Evolutionary conservation across 2,888 invertebrate genomes (phyloP).

Genomic region (Autographa pulchrina): DNA sequence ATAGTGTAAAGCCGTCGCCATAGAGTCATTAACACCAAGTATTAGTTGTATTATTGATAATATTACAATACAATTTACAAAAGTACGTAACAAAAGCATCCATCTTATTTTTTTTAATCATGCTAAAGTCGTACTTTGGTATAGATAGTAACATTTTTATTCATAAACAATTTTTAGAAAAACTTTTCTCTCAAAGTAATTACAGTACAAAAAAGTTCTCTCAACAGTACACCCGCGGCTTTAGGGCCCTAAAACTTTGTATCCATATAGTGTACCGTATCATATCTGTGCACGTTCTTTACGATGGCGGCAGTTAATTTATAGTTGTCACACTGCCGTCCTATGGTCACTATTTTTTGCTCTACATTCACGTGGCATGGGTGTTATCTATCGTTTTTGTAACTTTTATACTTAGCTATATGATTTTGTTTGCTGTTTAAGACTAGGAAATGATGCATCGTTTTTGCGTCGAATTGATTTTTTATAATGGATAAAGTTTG

Average conservation of each 20-base stretch:
- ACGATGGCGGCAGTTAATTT: constrained; percentile 77
- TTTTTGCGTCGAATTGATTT: not conserved
- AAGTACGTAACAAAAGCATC: too few relatives aligned
- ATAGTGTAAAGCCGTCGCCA: too few relatives aligned
- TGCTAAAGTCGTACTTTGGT: too few relatives aligned
- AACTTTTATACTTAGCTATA: not conserved
- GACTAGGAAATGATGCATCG: not conserved
- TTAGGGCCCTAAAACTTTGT: constrained; percentile 26
- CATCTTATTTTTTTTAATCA: too few relatives aligned
- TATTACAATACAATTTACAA: too few relatives aligned
- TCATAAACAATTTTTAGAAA: too few relatives aligned
- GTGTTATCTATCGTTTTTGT: constrained; percentile 54
- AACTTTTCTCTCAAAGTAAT: too few relatives aligned
- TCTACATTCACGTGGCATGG: constrained; percentile 54
- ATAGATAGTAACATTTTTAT: too few relatives aligned
- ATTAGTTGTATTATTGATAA: too few relatives aligned
- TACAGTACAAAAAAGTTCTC: not conserved
- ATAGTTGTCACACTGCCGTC: constrained; percentile 68
- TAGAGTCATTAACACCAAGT: too few relatives aligned
- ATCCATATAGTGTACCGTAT: constrained; percentile 55
- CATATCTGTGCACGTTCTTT: constrained; percentile 65
- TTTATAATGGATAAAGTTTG: not conserved
- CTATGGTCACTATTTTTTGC: constrained; percentile 76
- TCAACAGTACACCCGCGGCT: constrained; percentile 9
- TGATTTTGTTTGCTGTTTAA: constrained; percentile 18